These are phyloP conservation scores for Grantiella picta DNA, from an alignment of 2,113 vertebrate species.

Conservation along the genomic window DNA sequence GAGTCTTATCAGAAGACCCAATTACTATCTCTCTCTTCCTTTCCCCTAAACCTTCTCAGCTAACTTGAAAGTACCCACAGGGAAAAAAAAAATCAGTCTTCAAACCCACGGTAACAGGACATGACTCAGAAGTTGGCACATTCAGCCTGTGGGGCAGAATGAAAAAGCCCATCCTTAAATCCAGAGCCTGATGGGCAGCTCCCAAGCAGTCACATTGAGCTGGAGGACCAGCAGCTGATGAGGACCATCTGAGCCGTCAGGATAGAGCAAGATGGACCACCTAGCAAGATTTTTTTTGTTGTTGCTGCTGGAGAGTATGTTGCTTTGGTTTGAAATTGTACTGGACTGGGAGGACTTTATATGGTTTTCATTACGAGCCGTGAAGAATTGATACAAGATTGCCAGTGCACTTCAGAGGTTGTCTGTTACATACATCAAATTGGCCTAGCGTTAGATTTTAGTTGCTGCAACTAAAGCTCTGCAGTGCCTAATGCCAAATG, in stretches of 20 bases:
- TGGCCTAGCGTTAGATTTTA: not conserved
- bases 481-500: not conserved
- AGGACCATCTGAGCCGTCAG: not conserved
- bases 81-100: not conserved
- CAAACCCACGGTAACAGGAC: not conserved
- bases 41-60: not conserved
- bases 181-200: not conserved
- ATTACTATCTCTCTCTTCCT: not conserved
- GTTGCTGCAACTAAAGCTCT: not conserved
- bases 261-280: not conserved
- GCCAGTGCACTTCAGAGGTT: not conserved
- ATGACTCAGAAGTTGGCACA: not conserved
- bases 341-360: not conserved
- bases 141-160: not conserved
- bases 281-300: not conserved
- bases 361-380: not conserved
- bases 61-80: not conserved
- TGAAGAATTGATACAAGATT: not conserved
- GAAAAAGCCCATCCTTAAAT: not conserved
- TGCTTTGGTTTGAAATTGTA: not conserved
- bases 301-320: not conserved
- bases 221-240: not conserved
- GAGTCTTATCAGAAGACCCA: not conserved
- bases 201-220: not conserved
- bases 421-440: not conserved